phyloP scores from a whole-genome alignment of 2,113 vertebrate genomes.

The Typhlomys cinereus region DNA sequence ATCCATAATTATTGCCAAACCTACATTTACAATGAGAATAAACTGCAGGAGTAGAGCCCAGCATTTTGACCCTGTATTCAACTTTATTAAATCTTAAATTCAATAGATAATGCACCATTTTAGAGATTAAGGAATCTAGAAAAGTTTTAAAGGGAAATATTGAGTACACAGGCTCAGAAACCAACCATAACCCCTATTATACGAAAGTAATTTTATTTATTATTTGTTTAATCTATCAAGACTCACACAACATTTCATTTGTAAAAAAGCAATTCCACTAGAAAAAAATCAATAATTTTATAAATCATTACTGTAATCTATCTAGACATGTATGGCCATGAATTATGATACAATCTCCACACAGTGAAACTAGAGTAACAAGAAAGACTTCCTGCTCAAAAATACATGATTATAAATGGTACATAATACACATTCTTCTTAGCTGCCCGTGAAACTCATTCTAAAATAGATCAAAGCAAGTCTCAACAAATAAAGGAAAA shows the following conservation, averaged over 20 bases:
- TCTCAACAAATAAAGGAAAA: too few species aligned
- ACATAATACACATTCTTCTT: too few species aligned
- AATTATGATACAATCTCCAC: not conserved
- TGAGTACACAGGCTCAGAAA: not conserved
- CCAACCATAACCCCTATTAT: not conserved
- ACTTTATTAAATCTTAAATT: constrained; percentile 19
- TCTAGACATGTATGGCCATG: not conserved
- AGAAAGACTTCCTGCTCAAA: not conserved
- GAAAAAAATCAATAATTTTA: not conserved
- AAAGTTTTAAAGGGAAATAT: not conserved
- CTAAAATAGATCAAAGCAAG: too few species aligned
- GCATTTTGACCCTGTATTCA: not conserved
- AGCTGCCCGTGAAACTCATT: too few species aligned
- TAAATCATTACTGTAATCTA: not conserved
- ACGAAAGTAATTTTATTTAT: constrained; percentile 29
- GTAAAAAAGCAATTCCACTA: not conserved
- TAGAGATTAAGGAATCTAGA: not conserved
- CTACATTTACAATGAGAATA: not conserved
- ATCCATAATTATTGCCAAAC: not conserved
- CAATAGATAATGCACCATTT: not conserved
- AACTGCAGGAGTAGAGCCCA: not conserved
- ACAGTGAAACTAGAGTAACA: not conserved
- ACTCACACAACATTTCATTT: constrained; percentile 1
- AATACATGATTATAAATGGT: not conserved
- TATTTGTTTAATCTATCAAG: not conserved